Evolutionary conservation across 2,113 vertebrate genomes (phyloP), one percentile per base, ranked within the genome.

Genomic region (Siniperca chuatsi): DNA sequence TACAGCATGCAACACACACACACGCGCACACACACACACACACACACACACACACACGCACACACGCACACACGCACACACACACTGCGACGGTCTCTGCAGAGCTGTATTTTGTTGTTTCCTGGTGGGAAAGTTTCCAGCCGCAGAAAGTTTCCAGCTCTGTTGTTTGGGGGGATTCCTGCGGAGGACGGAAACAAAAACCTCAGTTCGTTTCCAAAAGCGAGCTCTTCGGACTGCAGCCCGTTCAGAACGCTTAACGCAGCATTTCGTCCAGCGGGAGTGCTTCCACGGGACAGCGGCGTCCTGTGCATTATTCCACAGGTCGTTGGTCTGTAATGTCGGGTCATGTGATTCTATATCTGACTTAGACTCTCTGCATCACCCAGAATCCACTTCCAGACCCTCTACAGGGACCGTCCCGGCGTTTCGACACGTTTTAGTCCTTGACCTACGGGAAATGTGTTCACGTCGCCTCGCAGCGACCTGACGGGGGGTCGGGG

Each of bases 101-200:
- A 76, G 81, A 78, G 76, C 40, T 65, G 66, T 37, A 61, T 79
- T 57, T 73, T 72, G 75, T 75, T 79, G 83, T 55, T 80, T 89
- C 87, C 83, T 71, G 83, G 60, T 85, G 82, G 72, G 79, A 85
- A 75, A 13, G 75, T 57, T 69, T 85, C 83, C 83, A 79, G 87
- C 79, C 29, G 83, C 87, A 72, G 64, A 76, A 80, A 80, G 71
- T 79, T 86, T 89, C 84, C 87, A 84, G 80, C 54, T 52, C 67
- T 25, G 48, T 54, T 83, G 76, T 86, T 78, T 33, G 37, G 81
- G 84, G 80, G 64, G 71, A 72, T 80, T 86, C 83, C 80, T 89
- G 70, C 64, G 52, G 68, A 55, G 5, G 79, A 78, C 9, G 74
- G 78, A 84, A 77, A 81, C 35, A 66, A 62, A 82, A 86, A 25